These are phyloP conservation scores for Leptopilina clavipes DNA, from an alignment of 1,140 invertebrate species.

Conservation along the genomic window DNA sequence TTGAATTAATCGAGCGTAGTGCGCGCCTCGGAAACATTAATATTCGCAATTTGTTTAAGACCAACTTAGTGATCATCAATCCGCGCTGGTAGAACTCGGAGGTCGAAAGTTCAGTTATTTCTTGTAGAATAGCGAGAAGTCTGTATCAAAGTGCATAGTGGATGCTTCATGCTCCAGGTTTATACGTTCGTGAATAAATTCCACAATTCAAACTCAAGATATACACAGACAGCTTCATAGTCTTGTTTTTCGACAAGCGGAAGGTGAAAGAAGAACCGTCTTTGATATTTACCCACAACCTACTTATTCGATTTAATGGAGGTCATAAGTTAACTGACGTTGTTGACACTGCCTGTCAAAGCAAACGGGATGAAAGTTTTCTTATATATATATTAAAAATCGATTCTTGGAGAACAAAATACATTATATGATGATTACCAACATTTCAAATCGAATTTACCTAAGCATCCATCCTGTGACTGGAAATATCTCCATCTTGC, in stretches of 20 bases:
- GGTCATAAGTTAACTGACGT: conserved; percentile 25
- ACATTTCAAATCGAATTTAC: conserved; percentile 5
- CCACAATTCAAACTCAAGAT: not conserved
- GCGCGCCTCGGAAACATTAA: conserved; percentile 36
- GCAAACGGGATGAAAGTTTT: conserved; percentile 10
- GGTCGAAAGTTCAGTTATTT: conserved; percentile 33
- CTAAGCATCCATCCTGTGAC: not conserved
- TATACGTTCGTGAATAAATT: conserved; percentile 7
- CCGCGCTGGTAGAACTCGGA: conserved; percentile 10
- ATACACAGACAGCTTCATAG: not conserved
- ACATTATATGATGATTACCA: not conserved
- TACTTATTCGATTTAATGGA: conserved; percentile 22
- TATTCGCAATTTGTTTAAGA: conserved; percentile 30
- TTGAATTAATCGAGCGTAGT: conserved; percentile 16
- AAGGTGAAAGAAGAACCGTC: not conserved
- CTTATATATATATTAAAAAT: not conserved
- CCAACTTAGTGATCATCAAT: conserved; percentile 35
- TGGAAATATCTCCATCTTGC: not conserved
- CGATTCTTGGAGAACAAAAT: not conserved
- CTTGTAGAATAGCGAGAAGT: not conserved
- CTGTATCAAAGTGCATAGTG: not conserved
- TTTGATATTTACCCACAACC: conserved; percentile 21
- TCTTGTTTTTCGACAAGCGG: conserved; percentile 8
- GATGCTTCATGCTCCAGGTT: not conserved
- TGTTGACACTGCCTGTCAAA: conserved; percentile 24